Conservation (phyloP, 2,113 vertebrate genomes). For the Brachirus orientalis region DNA sequence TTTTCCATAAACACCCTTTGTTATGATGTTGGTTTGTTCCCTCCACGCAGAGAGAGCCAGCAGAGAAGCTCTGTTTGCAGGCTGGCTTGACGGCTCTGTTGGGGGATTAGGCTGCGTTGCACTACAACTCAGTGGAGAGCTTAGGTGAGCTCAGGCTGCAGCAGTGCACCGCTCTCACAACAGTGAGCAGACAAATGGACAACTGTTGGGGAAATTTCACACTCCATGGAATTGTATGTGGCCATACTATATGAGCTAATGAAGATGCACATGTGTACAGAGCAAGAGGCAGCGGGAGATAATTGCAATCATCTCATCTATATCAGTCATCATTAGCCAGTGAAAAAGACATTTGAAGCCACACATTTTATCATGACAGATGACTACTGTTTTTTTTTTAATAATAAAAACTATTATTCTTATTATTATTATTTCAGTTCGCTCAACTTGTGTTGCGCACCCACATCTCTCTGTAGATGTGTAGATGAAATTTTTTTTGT, state of each 20-base stretch:
- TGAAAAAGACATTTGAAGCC: conserved; percentile 57
- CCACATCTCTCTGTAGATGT: conserved; percentile 26
- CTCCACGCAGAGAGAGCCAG: conserved; percentile 83
- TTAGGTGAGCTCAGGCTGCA: conserved; percentile 69
- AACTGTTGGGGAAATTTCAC: conserved; percentile 67
- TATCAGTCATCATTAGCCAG: conserved; percentile 76
- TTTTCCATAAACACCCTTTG: conserved; percentile 94
- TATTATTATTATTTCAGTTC: conserved; percentile 15
- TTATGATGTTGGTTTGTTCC: conserved; percentile 94
- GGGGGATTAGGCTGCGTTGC: conserved; percentile 77
- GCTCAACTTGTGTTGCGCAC: conserved; percentile 15
- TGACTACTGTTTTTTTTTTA: conserved; percentile 14
- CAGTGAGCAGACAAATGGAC: conserved; percentile 44
- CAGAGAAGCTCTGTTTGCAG: conserved; percentile 87
- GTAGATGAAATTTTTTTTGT: conserved; percentile 19
- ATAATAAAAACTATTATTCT: not conserved
- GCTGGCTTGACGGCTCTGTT: conserved; percentile 80
- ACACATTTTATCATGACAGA: conserved; percentile 33
- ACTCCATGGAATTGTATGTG: conserved; percentile 53
- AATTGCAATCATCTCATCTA: conserved; percentile 72
- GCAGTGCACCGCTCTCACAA: conserved; percentile 47
- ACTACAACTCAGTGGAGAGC: conserved; percentile 70
- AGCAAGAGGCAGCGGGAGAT: conserved; percentile 62
- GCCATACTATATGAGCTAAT: conserved; percentile 55
- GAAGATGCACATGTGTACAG: conserved; percentile 67